phyloP scores from a whole-genome alignment of 2,888 invertebrate genomes.

The Andrena camellia region DNA sequence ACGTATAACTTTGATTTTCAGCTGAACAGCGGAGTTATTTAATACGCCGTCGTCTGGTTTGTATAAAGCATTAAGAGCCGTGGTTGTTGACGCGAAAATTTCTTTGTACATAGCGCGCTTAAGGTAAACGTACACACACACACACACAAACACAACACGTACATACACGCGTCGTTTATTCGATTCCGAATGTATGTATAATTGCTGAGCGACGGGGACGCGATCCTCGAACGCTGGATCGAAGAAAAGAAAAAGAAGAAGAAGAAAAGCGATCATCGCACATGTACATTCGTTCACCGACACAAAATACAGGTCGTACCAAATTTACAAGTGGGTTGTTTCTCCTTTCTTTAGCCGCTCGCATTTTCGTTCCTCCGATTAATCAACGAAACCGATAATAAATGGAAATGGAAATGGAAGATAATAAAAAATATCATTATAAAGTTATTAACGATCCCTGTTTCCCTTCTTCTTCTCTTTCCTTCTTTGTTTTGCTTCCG shows the following conservation, averaged over 20 bases:
- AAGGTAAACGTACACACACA: conserved; percentile 65
- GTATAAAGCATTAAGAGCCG: conserved; percentile 75
- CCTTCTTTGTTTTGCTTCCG: conserved; percentile 5
- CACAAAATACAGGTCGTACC: conserved; percentile 80
- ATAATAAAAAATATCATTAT: conserved; percentile 47
- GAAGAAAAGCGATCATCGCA: conserved; percentile 66
- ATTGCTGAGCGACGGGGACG: conserved; percentile 69
- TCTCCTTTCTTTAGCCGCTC: conserved; percentile 25
- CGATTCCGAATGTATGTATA: conserved; percentile 72
- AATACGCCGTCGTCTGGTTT: conserved; percentile 70
- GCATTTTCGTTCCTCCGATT: conserved; percentile 28
- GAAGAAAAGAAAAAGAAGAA: not conserved
- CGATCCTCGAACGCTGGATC: conserved; percentile 15
- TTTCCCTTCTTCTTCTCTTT: not conserved
- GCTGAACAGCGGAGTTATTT: conserved; percentile 58
- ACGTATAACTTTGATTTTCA: conserved; percentile 55
- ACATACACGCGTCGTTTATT: conserved; percentile 65
- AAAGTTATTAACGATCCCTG: conserved; percentile 36
- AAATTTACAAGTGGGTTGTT: conserved; percentile 60
- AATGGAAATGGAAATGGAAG: conserved; percentile 48
- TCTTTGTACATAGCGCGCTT: conserved; percentile 73
- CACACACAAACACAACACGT: conserved; percentile 2
- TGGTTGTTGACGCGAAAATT: conserved; percentile 76
- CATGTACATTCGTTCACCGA: conserved; percentile 80
- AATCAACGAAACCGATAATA: conserved; percentile 33